A percentile compares a stretch with the other conserved stretches of the same genome.
phyloP scores from a whole-genome alignment of 2,113 vertebrate species.

The Menura novaehollandiae region DNA sequence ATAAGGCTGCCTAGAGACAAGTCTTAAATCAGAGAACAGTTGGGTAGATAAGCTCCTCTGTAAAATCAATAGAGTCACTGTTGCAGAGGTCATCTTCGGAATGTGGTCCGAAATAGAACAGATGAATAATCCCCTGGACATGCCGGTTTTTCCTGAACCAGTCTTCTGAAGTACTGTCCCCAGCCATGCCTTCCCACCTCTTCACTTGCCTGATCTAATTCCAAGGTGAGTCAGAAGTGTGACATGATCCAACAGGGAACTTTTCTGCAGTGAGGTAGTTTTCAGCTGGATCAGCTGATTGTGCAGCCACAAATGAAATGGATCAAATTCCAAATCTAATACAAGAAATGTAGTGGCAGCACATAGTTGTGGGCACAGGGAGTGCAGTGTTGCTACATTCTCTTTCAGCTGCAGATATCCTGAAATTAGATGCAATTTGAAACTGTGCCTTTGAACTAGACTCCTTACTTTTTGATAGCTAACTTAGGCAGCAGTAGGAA shows the following conservation, averaged over 20 bases:
- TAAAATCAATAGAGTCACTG: background rate
- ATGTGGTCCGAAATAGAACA: background rate
- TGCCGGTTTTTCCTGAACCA: conserved; percentile 10
- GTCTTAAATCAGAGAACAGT: background rate
- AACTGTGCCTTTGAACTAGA: background rate
- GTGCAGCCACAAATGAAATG: background rate
- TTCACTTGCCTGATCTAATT: background rate
- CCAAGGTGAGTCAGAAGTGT: conserved; percentile 23
- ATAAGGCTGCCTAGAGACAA: background rate
- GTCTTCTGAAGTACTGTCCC: background rate
- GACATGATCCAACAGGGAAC: background rate
- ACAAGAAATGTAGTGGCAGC: background rate
- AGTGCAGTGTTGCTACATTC: background rate
- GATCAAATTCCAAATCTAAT: conserved; percentile 18
- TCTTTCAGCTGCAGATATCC: conserved; percentile 1
- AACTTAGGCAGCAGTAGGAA: background rate
- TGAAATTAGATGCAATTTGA: conserved; percentile 30
- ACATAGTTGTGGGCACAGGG: conserved; percentile 3
- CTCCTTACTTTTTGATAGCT: background rate
- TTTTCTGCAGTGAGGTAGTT: background rate
- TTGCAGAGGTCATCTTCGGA: background rate
- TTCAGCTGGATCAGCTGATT: background rate
- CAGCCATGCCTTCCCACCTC: background rate
- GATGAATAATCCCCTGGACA: background rate
- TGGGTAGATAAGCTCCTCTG: background rate